phyloP scores from a whole-genome alignment of 2,113 vertebrate species.

The Sminthopsis crassicaudata region DNA sequence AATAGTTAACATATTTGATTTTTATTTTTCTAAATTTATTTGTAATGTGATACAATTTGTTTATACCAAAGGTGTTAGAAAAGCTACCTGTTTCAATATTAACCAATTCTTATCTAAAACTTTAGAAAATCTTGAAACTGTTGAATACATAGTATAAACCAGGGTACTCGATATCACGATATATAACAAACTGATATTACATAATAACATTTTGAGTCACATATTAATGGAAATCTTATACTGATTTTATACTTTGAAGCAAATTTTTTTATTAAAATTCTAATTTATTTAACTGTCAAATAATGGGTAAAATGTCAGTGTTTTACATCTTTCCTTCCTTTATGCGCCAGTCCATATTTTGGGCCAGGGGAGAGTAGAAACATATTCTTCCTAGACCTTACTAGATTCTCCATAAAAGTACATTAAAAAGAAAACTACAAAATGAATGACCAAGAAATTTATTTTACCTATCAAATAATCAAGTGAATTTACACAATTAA shows the following conservation, averaged over 20 bases:
- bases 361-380: neutral
- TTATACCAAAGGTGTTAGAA: neutral
- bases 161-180: neutral
- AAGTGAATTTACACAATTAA: neutral
- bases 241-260: neutral
- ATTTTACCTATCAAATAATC: neutral
- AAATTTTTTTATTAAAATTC: neutral
- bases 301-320: neutral
- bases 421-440: neutral
- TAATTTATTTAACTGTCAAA: slow-evolving; percentile 4
- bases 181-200: neutral
- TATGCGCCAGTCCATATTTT: neutral
- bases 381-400: neutral
- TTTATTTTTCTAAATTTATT: slow-evolving; percentile 22
- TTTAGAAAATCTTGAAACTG: neutral
- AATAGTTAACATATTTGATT: neutral
- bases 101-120: neutral
- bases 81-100: neutral
- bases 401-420: neutral
- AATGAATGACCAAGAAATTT: neutral
- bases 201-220: neutral
- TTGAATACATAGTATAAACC: neutral
- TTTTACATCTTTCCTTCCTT: neutral
- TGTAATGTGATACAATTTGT: neutral
- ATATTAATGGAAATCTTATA: neutral